These are phyloP conservation scores for Zaprionus ghesquierei DNA, from an alignment of 1,140 invertebrate species.

Conservation along the genomic window DNA sequence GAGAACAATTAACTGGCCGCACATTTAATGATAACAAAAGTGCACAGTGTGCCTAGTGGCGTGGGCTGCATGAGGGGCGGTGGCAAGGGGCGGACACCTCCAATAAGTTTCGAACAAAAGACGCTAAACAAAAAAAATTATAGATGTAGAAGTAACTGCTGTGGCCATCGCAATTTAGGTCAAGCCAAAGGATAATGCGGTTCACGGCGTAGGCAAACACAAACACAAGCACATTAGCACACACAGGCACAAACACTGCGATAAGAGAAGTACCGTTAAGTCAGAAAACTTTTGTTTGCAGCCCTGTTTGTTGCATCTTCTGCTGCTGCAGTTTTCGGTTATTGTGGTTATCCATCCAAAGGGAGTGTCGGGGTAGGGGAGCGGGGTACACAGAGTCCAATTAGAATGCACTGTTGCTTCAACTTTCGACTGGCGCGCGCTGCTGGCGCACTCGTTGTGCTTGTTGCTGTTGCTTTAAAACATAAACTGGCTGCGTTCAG, in stretches of 20 bases:
- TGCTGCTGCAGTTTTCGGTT: slow-evolving; percentile 35
- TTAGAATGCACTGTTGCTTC: slow-evolving; percentile 62
- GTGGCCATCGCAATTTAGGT: slow-evolving; percentile 64
- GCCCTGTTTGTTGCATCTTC: slow-evolving; percentile 27
- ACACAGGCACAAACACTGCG: not conserved
- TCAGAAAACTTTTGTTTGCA: slow-evolving; percentile 55
- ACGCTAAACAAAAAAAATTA: slow-evolving; percentile 32
- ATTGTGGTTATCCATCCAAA: slow-evolving; percentile 37
- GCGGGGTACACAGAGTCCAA: slow-evolving; percentile 30
- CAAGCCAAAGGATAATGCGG: slow-evolving; percentile 69
- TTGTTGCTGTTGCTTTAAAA: slow-evolving; percentile 16
- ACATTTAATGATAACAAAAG: slow-evolving; percentile 67
- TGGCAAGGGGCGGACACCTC: not conserved
- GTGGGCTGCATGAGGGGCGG: not conserved
- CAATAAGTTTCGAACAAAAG: slow-evolving; percentile 59
- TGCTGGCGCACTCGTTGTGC: slow-evolving; percentile 21
- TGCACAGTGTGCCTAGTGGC: not conserved
- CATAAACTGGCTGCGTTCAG: slow-evolving; percentile 58
- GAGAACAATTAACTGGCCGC: slow-evolving; percentile 66
- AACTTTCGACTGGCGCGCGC: slow-evolving; percentile 45
- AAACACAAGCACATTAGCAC: not conserved
- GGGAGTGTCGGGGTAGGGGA: not conserved
- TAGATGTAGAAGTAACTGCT: slow-evolving; percentile 18
- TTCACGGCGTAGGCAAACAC: slow-evolving; percentile 44
- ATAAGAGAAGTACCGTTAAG: slow-evolving; percentile 24